Conservation (phyloP, 2,113 vertebrate genomes). For the Ochotona curzoniae region DNA sequence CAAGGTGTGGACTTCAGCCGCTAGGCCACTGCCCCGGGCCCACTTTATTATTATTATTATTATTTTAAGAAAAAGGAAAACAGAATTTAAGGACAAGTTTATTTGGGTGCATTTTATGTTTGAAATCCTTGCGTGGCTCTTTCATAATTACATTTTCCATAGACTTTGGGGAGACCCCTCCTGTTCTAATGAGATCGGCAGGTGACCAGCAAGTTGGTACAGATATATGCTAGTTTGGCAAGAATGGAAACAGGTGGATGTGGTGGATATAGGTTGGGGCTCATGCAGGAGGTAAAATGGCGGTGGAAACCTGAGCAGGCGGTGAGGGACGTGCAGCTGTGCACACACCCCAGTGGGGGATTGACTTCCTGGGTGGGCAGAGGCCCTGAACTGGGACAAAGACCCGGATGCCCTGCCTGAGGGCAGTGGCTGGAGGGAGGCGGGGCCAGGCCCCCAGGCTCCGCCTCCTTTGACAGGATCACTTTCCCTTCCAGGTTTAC, state of each 20-base stretch:
- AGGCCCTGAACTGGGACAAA: neutral
- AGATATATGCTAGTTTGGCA: neutral
- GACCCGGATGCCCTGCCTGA: neutral
- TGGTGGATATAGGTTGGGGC: neutral
- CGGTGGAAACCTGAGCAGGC: neutral
- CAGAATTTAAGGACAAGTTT: too few relatives aligned
- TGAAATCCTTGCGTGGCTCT: too few relatives aligned
- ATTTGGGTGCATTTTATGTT: too few relatives aligned
- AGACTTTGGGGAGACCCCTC: too few relatives aligned
- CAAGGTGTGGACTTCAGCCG: too few relatives aligned
- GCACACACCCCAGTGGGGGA: neutral
- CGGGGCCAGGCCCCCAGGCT: neutral
- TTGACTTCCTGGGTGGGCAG: neutral
- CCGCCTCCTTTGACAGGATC: neutral
- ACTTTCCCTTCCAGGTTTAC: neutral
- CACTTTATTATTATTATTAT: too few relatives aligned
- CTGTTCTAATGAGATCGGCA: neutral
- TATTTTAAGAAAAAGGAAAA: too few relatives aligned
- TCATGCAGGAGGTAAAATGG: neutral
- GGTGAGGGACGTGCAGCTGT: neutral
- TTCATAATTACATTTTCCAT: too few relatives aligned
- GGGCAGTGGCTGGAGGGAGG: neutral
- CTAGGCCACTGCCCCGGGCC: too few relatives aligned
- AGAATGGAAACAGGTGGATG: neutral
- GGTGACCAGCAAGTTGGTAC: neutral